These are phyloP conservation scores for Samia ricini DNA, from an alignment of 1,140 invertebrate genomes.

Conservation along the genomic window DNA sequence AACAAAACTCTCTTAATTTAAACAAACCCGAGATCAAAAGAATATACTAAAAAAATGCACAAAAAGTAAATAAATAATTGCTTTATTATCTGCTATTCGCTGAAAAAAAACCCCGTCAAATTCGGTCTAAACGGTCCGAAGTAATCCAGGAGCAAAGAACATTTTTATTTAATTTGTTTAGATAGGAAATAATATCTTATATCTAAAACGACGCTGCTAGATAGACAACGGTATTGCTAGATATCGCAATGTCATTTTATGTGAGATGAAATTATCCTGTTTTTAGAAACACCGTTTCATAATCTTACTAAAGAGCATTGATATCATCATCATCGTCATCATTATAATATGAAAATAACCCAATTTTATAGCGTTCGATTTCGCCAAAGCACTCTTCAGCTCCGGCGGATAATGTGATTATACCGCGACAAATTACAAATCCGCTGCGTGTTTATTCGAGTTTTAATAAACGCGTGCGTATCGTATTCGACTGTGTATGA, in stretches of 20 bases:
- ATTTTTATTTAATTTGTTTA: too few relatives aligned
- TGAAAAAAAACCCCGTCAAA: too few relatives aligned
- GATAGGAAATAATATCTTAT: too few relatives aligned
- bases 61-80: too few relatives aligned
- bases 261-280: background rate
- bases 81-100: too few relatives aligned
- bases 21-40: too few relatives aligned
- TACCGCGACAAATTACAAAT: background rate
- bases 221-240: too few relatives aligned
- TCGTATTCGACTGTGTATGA: constrained; percentile 21
- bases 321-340: constrained; percentile 40
- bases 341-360: constrained; percentile 52
- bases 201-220: too few relatives aligned
- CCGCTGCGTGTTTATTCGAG: background rate
- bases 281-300: constrained; percentile 7
- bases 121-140: too few relatives aligned
- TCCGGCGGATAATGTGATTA: background rate
- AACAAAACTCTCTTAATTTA: too few relatives aligned
- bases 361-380: constrained; percentile 30
- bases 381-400: background rate
- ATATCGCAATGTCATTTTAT: background rate
- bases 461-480: constrained; percentile 20
- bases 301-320: constrained; percentile 27
- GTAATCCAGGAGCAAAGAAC: too few relatives aligned
- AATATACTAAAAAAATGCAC: too few relatives aligned